phyloP scores from a whole-genome alignment of 37 sponge, comb jelly and placozoan genomes.

The Chondrosia reniformis region DNA sequence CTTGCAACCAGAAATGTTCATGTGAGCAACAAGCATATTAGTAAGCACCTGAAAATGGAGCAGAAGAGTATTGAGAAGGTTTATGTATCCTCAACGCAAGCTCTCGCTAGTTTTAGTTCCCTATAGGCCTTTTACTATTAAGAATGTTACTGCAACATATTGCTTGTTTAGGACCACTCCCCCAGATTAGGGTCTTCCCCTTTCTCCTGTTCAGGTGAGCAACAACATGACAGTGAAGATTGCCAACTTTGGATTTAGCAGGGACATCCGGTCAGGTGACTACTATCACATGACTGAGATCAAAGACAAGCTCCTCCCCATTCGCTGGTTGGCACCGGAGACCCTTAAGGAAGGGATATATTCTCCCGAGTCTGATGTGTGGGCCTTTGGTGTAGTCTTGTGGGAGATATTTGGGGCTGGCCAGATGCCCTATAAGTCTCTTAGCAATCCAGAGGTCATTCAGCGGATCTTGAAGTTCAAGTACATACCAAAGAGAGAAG shows the following conservation, averaged over 20 bases:
- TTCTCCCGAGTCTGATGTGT: slow-evolving; percentile 55
- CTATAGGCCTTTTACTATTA: no score
- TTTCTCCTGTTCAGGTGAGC: no score
- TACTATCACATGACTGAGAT: slow-evolving; percentile 47
- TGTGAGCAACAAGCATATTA: no score
- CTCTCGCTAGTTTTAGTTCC: no score
- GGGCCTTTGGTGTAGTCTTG: slow-evolving; percentile 59
- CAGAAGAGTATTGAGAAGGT: no score
- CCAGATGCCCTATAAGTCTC: slow-evolving; percentile 33
- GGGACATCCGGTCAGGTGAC: slow-evolving; percentile 43
- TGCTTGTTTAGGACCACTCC: not conserved
- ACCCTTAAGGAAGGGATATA: slow-evolving; percentile 41
- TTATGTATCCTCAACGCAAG: no score
- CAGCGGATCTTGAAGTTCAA: slow-evolving; percentile 24
- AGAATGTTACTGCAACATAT: no score
- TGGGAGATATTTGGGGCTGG: slow-evolving; percentile 65
- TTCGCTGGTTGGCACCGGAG: slow-evolving; percentile 72
- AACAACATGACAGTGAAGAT: slow-evolving; percentile 51
- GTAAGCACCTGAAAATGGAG: no score
- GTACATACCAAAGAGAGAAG: slow-evolving; percentile 20
- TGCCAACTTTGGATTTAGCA: slow-evolving; percentile 66
- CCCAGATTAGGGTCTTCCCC: no score
- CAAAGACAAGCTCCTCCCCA: slow-evolving; percentile 40
- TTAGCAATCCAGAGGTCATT: slow-evolving; percentile 42
- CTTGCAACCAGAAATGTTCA: slow-evolving; percentile 66